phyloP scores from a whole-genome alignment of 2,797 vertebrate genomes.

The Podarcis lilfordi region DNA sequence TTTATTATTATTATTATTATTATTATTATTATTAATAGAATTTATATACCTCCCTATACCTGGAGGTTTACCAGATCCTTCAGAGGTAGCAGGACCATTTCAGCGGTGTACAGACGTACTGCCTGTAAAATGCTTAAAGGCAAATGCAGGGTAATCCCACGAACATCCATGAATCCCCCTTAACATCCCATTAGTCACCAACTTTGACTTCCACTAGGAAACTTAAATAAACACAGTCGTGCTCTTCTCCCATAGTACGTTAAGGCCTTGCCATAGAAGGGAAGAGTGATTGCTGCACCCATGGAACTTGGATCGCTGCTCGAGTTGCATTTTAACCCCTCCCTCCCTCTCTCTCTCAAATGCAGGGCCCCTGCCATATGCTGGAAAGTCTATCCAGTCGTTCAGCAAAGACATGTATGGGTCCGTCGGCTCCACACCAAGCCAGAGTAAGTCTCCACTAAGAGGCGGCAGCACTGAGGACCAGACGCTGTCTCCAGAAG shows the following conservation, averaged over 20 bases:
- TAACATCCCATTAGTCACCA: background rate
- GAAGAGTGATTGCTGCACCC: background rate
- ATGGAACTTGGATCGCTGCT: background rate
- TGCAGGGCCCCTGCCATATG: slow-evolving; percentile 31
- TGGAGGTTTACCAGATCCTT: background rate
- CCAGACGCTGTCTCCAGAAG: fast-evolving
- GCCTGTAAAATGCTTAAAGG: background rate
- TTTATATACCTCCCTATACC: no score
- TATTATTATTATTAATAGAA: no score
- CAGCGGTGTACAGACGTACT: no score
- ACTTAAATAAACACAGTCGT: no score
- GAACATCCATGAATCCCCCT: background rate
- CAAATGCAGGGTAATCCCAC: background rate
- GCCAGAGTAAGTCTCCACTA: background rate
- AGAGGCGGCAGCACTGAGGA: background rate
- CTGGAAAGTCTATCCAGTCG: slow-evolving; percentile 6
- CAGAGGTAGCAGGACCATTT: background rate
- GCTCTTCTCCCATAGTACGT: background rate
- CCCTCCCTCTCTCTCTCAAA: background rate
- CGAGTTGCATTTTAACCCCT: background rate
- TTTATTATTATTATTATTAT: no score
- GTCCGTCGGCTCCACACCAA: fast-evolving
- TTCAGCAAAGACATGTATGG: slow-evolving; percentile 32
- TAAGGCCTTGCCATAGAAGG: background rate
- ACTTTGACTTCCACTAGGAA: background rate